Evolutionary conservation across 2,888 invertebrate species (phyloP).

Genomic region (Callyntrura sp.): DNA sequence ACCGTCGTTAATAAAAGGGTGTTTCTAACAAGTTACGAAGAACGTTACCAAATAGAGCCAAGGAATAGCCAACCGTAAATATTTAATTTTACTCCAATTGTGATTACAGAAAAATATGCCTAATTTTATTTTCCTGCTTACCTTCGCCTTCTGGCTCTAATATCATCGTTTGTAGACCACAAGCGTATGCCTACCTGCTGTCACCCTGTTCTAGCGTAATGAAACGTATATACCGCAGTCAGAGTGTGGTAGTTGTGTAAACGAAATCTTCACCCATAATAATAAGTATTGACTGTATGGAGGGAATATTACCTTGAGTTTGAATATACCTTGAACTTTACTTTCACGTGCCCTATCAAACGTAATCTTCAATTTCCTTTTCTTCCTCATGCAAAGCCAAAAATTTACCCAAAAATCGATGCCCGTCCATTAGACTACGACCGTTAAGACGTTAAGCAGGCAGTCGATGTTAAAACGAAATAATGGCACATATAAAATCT

Average conservation of each 20-base stretch:
- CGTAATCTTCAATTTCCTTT: conserved; percentile 28
- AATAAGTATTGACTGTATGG: too few relatives aligned
- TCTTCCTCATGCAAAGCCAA: neutral
- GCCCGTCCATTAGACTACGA: too few relatives aligned
- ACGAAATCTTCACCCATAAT: too few relatives aligned
- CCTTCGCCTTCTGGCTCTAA: too few relatives aligned
- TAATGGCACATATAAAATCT: neutral
- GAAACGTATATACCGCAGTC: too few relatives aligned
- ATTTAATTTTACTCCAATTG: neutral
- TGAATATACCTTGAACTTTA: conserved; percentile 39
- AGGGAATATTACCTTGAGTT: conserved; percentile 19
- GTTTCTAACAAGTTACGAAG: neutral
- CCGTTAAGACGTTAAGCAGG: too few relatives aligned
- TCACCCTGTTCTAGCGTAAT: too few relatives aligned
- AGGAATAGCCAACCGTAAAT: neutral
- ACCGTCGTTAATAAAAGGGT: neutral
- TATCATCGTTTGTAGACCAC: too few relatives aligned
- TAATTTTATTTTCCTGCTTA: too few relatives aligned
- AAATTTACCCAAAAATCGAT: conserved; percentile 6
- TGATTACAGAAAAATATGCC: too few relatives aligned
- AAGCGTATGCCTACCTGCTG: too few relatives aligned
- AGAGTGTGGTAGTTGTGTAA: too few relatives aligned
- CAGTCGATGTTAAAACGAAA: neutral
- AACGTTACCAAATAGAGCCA: neutral
- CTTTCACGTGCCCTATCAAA: conserved; percentile 32